Base-by-base conservation (phyloP, 1,140 invertebrate genomes). In the Bemisia tabaci region DNA sequence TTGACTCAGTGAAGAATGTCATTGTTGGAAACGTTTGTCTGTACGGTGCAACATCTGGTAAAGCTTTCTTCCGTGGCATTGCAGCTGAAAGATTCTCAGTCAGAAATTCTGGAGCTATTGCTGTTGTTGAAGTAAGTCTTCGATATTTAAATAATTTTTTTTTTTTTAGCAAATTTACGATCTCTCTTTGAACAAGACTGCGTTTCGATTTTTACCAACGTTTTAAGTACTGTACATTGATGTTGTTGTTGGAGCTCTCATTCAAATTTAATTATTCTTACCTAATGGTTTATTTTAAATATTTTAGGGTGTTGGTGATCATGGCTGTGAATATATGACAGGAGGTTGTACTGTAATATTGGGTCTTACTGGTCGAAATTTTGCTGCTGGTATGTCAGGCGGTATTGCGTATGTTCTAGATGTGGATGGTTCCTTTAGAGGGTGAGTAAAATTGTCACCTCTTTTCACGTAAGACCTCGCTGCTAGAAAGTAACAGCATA, bases 311-410 rank as follows among this genome's bases (percentile, higher is more conserved):
- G 94, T 96, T 65, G 97, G 97, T 62, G 97, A 99, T 82, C 96
- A 99, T 79, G 96, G 95, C 26, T 99, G 97, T 82, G 97, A 99
- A 80, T 99, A 99, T 76, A 99, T 99, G 97, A 99, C 97, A 59
- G 96, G 94, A 26, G 95, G 95, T 68, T 81, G 83, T 68, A 90
- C 90, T 67, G 80, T 99, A 9, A 91, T 99, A 75, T 82, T 99
- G 12, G 95, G 95, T 5, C 80, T 89, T n/a, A 96, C 94, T 17
- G 95, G 95, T 65, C 81, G 94, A 66, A 99, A 99, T 82, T 99
- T 99, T 81, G 96, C 95, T 58, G 97, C 97, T 66, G 97, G 96
- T 72, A 98, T 98, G 95, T 95, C 90, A 70, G 91, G 95, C 68
- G 97, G 97, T 70, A 90, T 98, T 69, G 97, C 97, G 0, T 99